Conservation (phyloP, 2,888 invertebrate genomes). For the Chironomus tentans region DNA sequence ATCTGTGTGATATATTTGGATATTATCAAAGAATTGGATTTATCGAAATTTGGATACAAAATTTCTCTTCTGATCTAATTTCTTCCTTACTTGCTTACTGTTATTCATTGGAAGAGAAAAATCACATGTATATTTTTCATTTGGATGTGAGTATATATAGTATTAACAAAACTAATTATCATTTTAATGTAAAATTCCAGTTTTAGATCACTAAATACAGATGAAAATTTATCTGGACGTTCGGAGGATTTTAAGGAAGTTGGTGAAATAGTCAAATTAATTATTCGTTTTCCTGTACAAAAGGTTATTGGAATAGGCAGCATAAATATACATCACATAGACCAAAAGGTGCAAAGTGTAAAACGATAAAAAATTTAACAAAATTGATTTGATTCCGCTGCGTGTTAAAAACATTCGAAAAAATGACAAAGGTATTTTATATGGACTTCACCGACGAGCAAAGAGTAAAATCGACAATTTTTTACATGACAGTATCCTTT, state of each 20-base stretch:
- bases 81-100: not conserved
- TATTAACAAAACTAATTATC: no score
- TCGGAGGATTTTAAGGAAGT: not conserved
- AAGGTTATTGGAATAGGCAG: no score
- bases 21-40: not conserved
- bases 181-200: not conserved
- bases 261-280: no score
- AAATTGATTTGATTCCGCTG: no score
- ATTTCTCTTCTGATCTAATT: not conserved
- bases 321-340: no score
- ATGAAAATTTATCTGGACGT: not conserved
- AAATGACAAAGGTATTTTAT: not conserved
- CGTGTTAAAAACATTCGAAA: not conserved
- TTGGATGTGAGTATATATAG: not conserved
- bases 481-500: not conserved
- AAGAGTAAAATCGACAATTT: not conserved
- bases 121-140: not conserved
- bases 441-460: slow-evolving; percentile 7
- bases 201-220: not conserved
- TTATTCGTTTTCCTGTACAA: no score
- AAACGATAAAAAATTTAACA: no score
- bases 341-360: no score
- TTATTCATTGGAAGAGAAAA: not conserved
- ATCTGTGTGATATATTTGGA: no score
- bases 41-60: not conserved